These are phyloP conservation scores for Habropoda laboriosa DNA, from an alignment of 1,140 invertebrate genomes.

Conservation along the genomic window DNA sequence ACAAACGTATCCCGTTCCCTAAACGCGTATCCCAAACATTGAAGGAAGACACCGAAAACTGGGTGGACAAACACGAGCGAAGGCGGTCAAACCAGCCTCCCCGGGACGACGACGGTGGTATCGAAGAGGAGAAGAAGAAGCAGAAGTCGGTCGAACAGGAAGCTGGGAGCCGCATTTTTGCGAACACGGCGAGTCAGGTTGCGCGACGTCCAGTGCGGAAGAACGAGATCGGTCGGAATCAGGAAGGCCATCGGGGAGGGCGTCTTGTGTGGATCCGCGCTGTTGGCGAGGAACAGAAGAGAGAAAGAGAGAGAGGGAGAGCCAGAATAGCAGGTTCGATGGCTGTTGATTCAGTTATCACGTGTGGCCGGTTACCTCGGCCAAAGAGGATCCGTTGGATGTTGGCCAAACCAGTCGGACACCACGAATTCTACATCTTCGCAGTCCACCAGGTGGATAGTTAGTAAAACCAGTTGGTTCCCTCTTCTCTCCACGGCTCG, in stretches of 20 bases:
- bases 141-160: constrained; percentile 27
- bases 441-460: constrained; percentile 62
- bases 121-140: background rate
- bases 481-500: constrained; percentile 54
- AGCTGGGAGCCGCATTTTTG: constrained; percentile 50
- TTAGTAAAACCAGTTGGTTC: constrained; percentile 64
- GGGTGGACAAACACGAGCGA: too few relatives aligned
- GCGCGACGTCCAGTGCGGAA: constrained; percentile 49
- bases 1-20: constrained; percentile 24
- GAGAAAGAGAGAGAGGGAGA: background rate
- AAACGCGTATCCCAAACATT: too few relatives aligned
- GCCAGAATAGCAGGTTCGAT: constrained; percentile 58
- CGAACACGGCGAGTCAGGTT: constrained; percentile 43
- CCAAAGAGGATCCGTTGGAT: constrained; percentile 43
- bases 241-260: constrained; percentile 43
- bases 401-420: constrained; percentile 66
- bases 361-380: constrained; percentile 25
- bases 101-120: background rate
- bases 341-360: constrained; percentile 61
- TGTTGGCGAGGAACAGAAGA: background rate
- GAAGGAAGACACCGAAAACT: too few relatives aligned
- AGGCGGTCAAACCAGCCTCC: constrained; percentile 34
- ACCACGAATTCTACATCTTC: constrained; percentile 65
- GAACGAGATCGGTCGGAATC: constrained; percentile 49
- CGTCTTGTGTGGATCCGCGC: constrained; percentile 28